Conservation (phyloP, 2,888 invertebrate species). For the Harpalus rufipes region DNA sequence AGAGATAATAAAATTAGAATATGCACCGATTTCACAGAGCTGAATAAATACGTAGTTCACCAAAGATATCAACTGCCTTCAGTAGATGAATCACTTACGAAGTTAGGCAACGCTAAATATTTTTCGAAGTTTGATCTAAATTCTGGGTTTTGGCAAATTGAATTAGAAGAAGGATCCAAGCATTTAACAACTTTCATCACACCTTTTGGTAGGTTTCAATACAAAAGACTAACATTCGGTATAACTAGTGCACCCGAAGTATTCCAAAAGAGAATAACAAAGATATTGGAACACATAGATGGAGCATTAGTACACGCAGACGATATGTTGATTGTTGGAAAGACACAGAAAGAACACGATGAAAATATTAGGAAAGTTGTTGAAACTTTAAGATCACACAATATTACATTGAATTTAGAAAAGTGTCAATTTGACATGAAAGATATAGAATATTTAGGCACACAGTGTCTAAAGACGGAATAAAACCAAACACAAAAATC, state of each 20-base stretch:
- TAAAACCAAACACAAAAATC: neutral
- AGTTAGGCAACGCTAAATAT: too few relatives aligned
- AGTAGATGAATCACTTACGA: too few relatives aligned
- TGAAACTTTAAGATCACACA: neutral
- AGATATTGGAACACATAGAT: neutral
- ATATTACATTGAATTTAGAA: neutral
- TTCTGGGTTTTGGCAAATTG: neutral
- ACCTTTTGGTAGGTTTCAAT: neutral
- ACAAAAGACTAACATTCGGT: neutral
- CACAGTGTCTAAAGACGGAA: neutral
- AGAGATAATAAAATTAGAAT: too few relatives aligned
- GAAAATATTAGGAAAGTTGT: neutral
- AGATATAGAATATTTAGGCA: neutral
- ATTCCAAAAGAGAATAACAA: conserved; percentile 10
- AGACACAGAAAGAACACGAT: neutral
- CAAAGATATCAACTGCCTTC: too few relatives aligned
- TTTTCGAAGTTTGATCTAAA: too few relatives aligned
- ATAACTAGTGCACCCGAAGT: neutral
- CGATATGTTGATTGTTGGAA: neutral
- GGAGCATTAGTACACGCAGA: neutral
- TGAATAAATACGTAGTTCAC: too few relatives aligned
- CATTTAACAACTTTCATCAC: neutral
- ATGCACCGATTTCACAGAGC: too few relatives aligned
- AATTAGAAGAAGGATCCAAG: neutral
- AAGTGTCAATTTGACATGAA: neutral